A percentile compares a stretch with the other conserved stretches of the same genome.
Conservation (phyloP, 2,888 invertebrate genomes). For the Agriotes lineatus region DNA sequence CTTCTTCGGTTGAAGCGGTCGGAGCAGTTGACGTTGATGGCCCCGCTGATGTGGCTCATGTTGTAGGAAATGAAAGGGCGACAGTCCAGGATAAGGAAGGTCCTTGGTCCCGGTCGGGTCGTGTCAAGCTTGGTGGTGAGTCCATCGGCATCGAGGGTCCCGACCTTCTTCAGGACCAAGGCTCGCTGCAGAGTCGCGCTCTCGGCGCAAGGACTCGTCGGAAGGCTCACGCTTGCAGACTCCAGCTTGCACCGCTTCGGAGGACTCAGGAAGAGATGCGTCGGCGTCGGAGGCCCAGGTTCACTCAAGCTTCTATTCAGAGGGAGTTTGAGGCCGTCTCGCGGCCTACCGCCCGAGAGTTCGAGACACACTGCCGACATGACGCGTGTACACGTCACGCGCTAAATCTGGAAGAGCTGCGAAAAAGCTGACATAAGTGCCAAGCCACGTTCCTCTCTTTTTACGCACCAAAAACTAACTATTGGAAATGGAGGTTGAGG, state of each 20-base stretch:
- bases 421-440: slow-evolving; percentile 58
- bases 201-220: slow-evolving; percentile 70
- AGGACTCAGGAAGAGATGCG: slow-evolving; percentile 61
- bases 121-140: slow-evolving; percentile 67
- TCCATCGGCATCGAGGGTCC: slow-evolving; percentile 68
- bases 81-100: slow-evolving; percentile 73
- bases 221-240: slow-evolving; percentile 64
- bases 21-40: slow-evolving; percentile 79
- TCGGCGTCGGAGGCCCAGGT: slow-evolving; percentile 66
- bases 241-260: slow-evolving; percentile 71
- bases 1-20: slow-evolving; percentile 77
- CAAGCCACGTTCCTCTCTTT: slow-evolving; percentile 45
- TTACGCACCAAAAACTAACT: slow-evolving; percentile 27
- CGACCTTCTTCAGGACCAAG: slow-evolving; percentile 68
- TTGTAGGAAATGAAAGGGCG: slow-evolving; percentile 79
- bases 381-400: slow-evolving; percentile 60
- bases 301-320: slow-evolving; percentile 71
- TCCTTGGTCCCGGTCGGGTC: slow-evolving; percentile 54
- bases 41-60: slow-evolving; percentile 76
- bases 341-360: slow-evolving; percentile 65
- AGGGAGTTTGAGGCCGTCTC: slow-evolving; percentile 70
- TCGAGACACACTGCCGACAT: slow-evolving; percentile 71
- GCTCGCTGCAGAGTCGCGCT: slow-evolving; percentile 68
- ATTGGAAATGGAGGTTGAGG: slow-evolving; percentile 2
- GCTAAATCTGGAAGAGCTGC: slow-evolving; percentile 65